Evolutionary conservation across 2,888 invertebrate genomes (phyloP), one percentile per base, ranked within the genome.

Genomic region (Vanessa cardui): DNA sequence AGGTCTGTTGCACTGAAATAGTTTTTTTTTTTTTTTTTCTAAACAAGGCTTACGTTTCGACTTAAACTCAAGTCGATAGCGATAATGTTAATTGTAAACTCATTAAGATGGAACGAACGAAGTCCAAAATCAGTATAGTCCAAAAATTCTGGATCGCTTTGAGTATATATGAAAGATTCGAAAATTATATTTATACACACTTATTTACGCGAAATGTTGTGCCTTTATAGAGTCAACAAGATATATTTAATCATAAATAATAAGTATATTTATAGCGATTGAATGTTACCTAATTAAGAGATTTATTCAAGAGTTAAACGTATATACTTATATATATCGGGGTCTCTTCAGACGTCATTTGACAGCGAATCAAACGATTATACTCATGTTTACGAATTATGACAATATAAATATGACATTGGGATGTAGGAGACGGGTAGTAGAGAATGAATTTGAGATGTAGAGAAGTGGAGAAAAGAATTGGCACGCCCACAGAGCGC

Each of bases 301-400:
- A 74, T 74, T 71, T 74, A 75, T 70, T 59, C 26, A 15, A 50
- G 64, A 66, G 66, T 69, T 59, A 33, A 69, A 65, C 54, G 58
- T 16, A 16, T 52, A 52, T 52, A 52, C 52, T 31, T 54, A 52
- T 16, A 6, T 21, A 31, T 54, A n/a, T 54, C 15, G 7, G 6
- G 26, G 68, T 67, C 73, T 79, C 79, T 80, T 83, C 76, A 69
- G 74, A 78, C 80, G 84, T 80, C 80, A 80, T 50, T 21, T 64
- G 59, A 62, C 33, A 63, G 49, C 47, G 62, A 70, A 31, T 54
- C 58, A 16, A 54, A 54, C 39, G 8, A 56, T 62, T 63, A 65
- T 64, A 67, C 65, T 68, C 62, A 58, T 46, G 60, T 64, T 58
- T 56, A 64, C 58, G 62, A 66, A 52, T 52, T 52, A 59, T 64